Conservation (phyloP, 2,888 invertebrate genomes). For the Cryptus armator region DNA sequence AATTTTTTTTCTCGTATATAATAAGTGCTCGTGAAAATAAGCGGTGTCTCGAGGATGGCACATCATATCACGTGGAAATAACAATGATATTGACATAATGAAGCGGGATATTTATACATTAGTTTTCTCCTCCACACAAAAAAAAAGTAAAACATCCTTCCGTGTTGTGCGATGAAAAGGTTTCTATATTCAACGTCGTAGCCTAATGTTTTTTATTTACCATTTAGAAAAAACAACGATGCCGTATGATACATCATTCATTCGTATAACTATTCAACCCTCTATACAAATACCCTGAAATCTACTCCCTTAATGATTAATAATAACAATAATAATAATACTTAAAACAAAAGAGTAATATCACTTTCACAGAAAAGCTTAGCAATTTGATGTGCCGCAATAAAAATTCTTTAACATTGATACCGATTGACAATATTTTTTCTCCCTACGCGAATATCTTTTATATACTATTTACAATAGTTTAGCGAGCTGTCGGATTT, state of each 20-base stretch:
- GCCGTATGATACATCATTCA: slow-evolving; percentile 66
- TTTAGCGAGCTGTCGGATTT: slow-evolving; percentile 48
- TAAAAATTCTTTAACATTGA: slow-evolving; percentile 61
- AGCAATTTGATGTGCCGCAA: slow-evolving; percentile 63
- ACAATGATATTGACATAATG: slow-evolving; percentile 26
- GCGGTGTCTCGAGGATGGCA: slow-evolving; percentile 63
- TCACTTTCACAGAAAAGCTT: slow-evolving; percentile 69
- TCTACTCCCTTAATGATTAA: slow-evolving; percentile 69
- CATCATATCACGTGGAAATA: slow-evolving; percentile 57
- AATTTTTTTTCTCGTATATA: slow-evolving; percentile 32
- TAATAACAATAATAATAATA: not conserved
- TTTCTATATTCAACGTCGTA: slow-evolving; percentile 6
- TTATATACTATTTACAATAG: slow-evolving; percentile 60
- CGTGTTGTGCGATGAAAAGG: not conserved
- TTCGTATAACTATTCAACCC: slow-evolving; percentile 77
- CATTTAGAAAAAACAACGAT: slow-evolving; percentile 30
- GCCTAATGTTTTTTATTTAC: slow-evolving; percentile 14
- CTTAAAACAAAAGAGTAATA: slow-evolving; percentile 65
- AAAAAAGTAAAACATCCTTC: not conserved
- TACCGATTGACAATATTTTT: slow-evolving; percentile 55
- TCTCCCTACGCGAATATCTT: slow-evolving; percentile 30
- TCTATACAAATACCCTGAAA: slow-evolving; percentile 78
- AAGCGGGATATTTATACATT: slow-evolving; percentile 23
- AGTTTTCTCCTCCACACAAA: not conserved
- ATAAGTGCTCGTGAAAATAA: slow-evolving; percentile 59